Conservation (phyloP, 2,888 invertebrate genomes). For the Barypeithes pellucidus region DNA sequence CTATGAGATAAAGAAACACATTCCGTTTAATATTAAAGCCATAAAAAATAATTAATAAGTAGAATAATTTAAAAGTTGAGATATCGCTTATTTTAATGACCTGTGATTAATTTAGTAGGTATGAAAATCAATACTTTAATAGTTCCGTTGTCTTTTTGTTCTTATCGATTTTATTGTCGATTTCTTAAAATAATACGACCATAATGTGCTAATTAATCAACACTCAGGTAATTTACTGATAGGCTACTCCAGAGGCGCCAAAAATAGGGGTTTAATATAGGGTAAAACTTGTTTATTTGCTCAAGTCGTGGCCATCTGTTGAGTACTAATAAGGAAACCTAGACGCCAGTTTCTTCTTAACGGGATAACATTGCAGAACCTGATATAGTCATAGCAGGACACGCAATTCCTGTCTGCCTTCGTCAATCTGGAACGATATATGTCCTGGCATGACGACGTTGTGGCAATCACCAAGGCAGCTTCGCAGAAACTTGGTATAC, state of each 20-base stretch:
- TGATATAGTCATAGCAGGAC: no score
- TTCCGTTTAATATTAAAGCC: neutral
- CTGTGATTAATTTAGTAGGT: conserved; percentile 1
- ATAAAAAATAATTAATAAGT: neutral
- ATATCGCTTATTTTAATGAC: neutral
- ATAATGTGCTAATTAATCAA: neutral
- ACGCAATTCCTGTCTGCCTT: no score
- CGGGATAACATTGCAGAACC: no score
- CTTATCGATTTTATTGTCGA: conserved; percentile 22
- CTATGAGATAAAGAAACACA: neutral
- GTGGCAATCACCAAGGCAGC: no score
- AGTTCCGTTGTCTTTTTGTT: conserved; percentile 8
- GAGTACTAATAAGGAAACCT: no score
- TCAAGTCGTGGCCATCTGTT: no score
- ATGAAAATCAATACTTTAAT: conserved; percentile 19
- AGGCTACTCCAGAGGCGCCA: neutral
- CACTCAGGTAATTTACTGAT: conserved; percentile 13
- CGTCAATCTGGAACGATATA: no score
- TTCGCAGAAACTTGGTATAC: no score
- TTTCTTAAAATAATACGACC: conserved; percentile 19
- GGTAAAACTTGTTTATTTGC: neutral
- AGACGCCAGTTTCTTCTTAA: no score
- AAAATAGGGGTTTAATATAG: neutral
- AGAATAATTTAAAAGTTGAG: neutral
- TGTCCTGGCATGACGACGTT: no score